Evolutionary conservation across 2,113 vertebrate species (phyloP).

Genomic region (Polyodon spathula): DNA sequence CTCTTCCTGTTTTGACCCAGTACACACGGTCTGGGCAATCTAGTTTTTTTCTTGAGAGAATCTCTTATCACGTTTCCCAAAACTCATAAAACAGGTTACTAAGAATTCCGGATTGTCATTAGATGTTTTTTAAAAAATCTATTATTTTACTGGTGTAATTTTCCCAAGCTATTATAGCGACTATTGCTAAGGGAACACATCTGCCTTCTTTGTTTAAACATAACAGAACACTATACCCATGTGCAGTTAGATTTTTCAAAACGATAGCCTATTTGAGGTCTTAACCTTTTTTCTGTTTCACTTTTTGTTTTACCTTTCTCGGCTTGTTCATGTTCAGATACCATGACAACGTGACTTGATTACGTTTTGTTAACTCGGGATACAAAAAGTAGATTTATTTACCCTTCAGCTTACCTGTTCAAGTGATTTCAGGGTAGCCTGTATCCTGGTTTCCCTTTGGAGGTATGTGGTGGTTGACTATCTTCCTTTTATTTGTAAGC

Average conservation of each 20-base stretch:
- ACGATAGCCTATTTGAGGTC: no score
- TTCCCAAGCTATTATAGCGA: no score
- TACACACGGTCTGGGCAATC: not conserved
- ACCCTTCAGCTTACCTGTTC: slow-evolving; percentile 40
- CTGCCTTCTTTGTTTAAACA: not conserved
- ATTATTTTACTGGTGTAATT: no score
- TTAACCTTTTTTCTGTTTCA: slow-evolving; percentile 23
- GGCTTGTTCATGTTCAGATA: no score
- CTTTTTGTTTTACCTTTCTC: slow-evolving; percentile 20
- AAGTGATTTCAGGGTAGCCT: slow-evolving; percentile 1
- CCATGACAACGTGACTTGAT: no score
- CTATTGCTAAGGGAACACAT: slow-evolving; percentile 5
- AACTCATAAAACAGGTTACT: no score
- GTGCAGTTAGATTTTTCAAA: no score
- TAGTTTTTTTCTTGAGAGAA: no score
- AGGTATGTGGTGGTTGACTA: not conserved
- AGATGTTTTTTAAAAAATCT: no score
- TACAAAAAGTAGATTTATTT: not conserved
- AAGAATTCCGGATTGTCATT: no score
- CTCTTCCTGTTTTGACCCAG: slow-evolving; percentile 43
- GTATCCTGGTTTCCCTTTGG: not conserved
- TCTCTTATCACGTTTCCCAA: no score
- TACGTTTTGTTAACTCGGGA: slow-evolving; percentile 1
- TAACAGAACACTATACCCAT: no score
- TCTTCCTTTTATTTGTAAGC: not conserved